Base-by-base conservation (phyloP, 2,888 invertebrate species). In the Zonitis immaculata region DNA sequence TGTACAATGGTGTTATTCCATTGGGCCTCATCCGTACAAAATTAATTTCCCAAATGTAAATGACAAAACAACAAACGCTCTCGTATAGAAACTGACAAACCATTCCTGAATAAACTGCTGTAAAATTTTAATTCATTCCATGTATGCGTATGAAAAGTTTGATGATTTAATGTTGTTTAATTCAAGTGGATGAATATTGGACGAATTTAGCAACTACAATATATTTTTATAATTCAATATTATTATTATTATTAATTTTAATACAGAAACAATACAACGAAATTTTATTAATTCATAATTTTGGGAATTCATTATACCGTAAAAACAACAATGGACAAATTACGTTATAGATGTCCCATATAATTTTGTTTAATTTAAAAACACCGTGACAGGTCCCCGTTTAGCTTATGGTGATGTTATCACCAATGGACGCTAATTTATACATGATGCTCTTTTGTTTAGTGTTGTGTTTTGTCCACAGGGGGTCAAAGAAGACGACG, bases 401-500 rank as follows among this genome's bases (percentile, higher is more conserved):
- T 73, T 72, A 72, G 69, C 70, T 61, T 60, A 64, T 66, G 67
- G 68, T 69, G 73, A 73, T 72, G 69, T 72, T 72, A 73, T 73
- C 72, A 69, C 64, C 49, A 28, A 42, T 57, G 54, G 60, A 62
- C 66, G 72, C 74, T 74, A 74, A 73, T 76, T 75, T 75, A 74
- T 75, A 73, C 72, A 73, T 68, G 69, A 67, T 72, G 69, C 72
- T 71, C 72, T 73, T 75, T 73, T 74, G 70, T 73, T 72, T 73
- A 73, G 70, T 66, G 64, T 64, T 73, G 69, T 73, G 68, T 73
- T 77, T 76, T 80, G 73, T 80, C 79, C 76, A 65, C 83, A 85
- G 85, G 84, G 83, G 65, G 78, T 80, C 62, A 86, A 87, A 67
- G 88, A 88, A 70, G 88, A 88, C 73, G 88, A 89, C 75, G 80